These are phyloP conservation scores for Sphecodes monilicornis DNA, from an alignment of 2,888 invertebrate species.

Conservation along the genomic window DNA sequence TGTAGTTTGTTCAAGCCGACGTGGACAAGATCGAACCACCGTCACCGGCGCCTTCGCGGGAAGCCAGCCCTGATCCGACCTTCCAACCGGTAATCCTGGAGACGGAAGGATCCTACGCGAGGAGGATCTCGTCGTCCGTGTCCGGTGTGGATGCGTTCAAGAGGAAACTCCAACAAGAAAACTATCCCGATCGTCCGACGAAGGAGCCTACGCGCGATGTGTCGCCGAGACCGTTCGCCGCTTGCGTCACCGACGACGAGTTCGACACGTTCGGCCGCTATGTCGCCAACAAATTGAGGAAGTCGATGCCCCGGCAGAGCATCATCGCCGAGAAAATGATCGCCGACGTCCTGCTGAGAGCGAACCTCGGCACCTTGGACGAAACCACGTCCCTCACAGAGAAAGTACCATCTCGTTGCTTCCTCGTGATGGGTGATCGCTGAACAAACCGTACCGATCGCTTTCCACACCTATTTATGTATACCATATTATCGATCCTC, in stretches of 20 bases:
- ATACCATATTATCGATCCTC: not conserved
- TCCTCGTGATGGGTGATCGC: conserved; percentile 54
- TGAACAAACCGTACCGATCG: not conserved
- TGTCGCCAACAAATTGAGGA: conserved; percentile 64
- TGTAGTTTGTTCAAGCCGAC: conserved; percentile 52
- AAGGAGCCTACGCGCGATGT: conserved; percentile 38
- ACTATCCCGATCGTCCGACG: conserved; percentile 29
- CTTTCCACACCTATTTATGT: no score
- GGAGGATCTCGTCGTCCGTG: conserved; percentile 35
- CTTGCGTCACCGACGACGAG: conserved; percentile 46
- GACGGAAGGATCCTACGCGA: conserved; percentile 61
- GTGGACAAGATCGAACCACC: conserved; percentile 61
- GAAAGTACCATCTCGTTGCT: conserved; percentile 52
- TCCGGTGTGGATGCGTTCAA: conserved; percentile 9
- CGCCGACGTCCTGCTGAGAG: conserved; percentile 65
- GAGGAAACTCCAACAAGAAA: conserved; percentile 38
- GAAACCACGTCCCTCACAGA: conserved; percentile 62
- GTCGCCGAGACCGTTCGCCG: conserved; percentile 37
- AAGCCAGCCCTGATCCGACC: conserved; percentile 20
- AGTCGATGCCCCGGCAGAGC: conserved; percentile 61
- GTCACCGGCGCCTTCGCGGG: conserved; percentile 54
- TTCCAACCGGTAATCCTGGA: conserved; percentile 63
- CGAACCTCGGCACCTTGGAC: conserved; percentile 67
- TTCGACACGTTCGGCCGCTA: conserved; percentile 66
- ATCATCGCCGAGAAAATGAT: conserved; percentile 70